Base-by-base conservation (phyloP, 2,888 invertebrate genomes). In the Adelphocoris suturalis region DNA sequence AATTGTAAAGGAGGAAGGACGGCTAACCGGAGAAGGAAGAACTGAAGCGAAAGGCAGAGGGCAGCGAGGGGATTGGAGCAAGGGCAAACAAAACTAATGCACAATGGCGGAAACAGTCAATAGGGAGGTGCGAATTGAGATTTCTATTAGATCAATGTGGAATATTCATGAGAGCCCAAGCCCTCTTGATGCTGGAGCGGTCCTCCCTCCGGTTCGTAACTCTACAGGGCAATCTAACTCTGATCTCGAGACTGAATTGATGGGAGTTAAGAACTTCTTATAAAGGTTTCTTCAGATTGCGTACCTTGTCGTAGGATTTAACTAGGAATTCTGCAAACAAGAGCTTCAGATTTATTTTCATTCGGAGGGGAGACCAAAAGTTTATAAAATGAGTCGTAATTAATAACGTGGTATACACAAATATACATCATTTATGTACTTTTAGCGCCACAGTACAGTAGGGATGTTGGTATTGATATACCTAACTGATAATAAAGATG, bases 71-170 rank as follows among this genome's bases (percentile, higher is more conserved):
- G 46, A 37, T 28, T 14, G 81, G 48, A 48, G 47, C 19, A 13
- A 52, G 23, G 52, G 82, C 82, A 82, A 52, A 47, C 52, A 23
- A 52, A 82, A 52, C 82, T 82, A 52, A 82, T 48, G 82, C 48
- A 82, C 48, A 55, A 82, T 19, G 57, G 55, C 27, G 61, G 57
- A 75, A 61, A 75, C 86, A 68, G 86, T 86, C 86, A 86, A 47
- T 86, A 57, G 14, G 85, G 23, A 47, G 37, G 86, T 75, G 86
- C 13, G 86, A 47, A 86, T 86, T 68, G 86, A 61, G 86, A 86
- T 86, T 86, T 86, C 86, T 75, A 75, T 86, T 86, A 86, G 86
- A 86, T 47, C 86, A 86, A 86, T 48, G 61, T 68, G 47, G 86
- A 86, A 86, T 86, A 86, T 86, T 86, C 86, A 86, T 75, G 86